Conservation (phyloP, 2,113 vertebrate genomes). For the Cryptotis parvus region DNA sequence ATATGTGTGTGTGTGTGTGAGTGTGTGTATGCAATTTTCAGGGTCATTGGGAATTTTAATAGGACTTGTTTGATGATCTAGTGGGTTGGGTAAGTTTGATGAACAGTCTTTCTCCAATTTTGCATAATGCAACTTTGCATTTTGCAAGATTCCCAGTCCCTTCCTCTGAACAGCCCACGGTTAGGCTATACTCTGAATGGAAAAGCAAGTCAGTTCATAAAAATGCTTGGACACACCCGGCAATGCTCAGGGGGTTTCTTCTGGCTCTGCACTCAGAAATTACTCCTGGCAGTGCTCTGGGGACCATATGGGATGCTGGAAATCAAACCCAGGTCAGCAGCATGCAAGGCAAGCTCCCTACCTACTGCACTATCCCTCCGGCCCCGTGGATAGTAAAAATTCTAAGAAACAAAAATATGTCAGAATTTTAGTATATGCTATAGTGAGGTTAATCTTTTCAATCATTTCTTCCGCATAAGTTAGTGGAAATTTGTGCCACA, state of each 20-base stretch:
- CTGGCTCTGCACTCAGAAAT: too few species aligned
- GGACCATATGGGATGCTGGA: too few species aligned
- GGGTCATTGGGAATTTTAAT: not conserved
- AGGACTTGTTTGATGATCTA: not conserved
- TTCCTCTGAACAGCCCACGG: not conserved
- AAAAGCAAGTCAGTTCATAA: not conserved
- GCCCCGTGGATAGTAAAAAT: not conserved
- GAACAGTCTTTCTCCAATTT: not conserved
- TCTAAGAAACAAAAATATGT: not conserved
- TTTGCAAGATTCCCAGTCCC: not conserved
- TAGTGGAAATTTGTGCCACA: not conserved
- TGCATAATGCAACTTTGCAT: too few species aligned
- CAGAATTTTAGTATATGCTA: not conserved
- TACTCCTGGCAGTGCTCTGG: too few species aligned
- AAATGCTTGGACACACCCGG: too few species aligned
- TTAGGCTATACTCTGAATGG: not conserved
- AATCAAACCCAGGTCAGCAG: too few species aligned
- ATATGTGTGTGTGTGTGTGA: too few species aligned
- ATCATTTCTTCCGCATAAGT: too few species aligned
- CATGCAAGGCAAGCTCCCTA: too few species aligned
- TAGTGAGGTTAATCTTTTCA: not conserved
- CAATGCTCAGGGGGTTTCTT: too few species aligned
- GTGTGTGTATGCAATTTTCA: not conserved
- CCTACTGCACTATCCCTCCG: too few species aligned
- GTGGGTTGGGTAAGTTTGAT: not conserved